Evolutionary conservation across 2,888 invertebrate genomes (phyloP).

Genomic region (Autographa gamma): DNA sequence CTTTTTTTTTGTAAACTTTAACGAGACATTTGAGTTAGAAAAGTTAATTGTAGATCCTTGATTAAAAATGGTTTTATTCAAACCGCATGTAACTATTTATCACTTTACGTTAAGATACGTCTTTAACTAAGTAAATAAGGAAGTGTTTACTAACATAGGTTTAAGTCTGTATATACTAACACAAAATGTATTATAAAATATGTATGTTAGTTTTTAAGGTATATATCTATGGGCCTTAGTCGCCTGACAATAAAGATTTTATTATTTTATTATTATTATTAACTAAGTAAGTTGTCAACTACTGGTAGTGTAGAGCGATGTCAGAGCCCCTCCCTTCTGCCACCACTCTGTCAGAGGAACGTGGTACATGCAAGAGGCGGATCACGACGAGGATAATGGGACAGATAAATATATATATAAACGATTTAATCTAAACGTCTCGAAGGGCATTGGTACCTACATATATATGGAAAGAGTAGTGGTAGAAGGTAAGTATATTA

Average conservation of each 20-base stretch:
- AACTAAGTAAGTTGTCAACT: neutral
- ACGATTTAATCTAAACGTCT: conserved; percentile 6
- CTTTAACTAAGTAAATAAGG: neutral
- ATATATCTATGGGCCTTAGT: no score
- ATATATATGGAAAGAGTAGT: neutral
- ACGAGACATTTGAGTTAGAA: neutral
- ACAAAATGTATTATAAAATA: no score
- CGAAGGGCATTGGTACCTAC: neutral
- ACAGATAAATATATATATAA: conserved; percentile 25
- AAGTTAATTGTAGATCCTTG: no score
- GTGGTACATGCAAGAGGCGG: conserved; percentile 48
- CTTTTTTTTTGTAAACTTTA: neutral
- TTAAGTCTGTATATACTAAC: no score
- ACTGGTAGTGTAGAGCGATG: conserved; percentile 17
- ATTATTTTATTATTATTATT: no score
- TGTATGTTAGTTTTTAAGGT: no score
- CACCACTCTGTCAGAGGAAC: conserved; percentile 25
- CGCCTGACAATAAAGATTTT: no score
- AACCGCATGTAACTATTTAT: no score
- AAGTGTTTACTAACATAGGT: no score
- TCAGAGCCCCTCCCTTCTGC: conserved; percentile 37
- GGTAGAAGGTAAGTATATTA: neutral
- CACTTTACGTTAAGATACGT: no score
- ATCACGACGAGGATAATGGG: conserved; percentile 22
- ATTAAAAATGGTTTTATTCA: no score